Evolutionary conservation across 1,140 invertebrate species (phyloP), one percentile per base, ranked within the genome.

Genomic region (Archivesica marissinica): DNA sequence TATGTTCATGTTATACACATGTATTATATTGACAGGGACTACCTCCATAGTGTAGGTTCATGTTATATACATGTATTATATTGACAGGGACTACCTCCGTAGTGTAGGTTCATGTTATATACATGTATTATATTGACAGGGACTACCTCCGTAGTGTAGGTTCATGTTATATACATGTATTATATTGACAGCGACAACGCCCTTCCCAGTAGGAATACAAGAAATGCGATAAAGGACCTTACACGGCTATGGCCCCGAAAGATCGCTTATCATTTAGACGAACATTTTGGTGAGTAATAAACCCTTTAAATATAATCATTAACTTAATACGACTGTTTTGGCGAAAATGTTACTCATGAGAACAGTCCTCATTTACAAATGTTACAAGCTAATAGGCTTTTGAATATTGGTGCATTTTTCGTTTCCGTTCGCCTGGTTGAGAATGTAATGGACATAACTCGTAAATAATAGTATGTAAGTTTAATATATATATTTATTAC

Each of bases 271-370:
- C 0, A 2, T 23, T 41, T 77, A 3, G 11, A 39, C 2, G 75
- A 77, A 33, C 35, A 35, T 28, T 77, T 77, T 23, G 33, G 75
- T 77, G 28, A 44, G 64, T 33, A 13, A 2, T 35, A 38, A 11
- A 25, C 23, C 9, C 15, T 47, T 23, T 23, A 23, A 2, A 47
- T 11, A n/a, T 50, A 20, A 74, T 7, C 38, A 74, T 28, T 17
- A 25, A 2, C 3, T 64, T 33, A 38, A 11, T 38, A 38, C 39
- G 64, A 4, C 38, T 13, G 28, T 41, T 6, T 25, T 74, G 20
- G 9, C 33, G 13, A 1, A 15, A 28, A n/a, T 41, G 20, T 20
- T 25, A 9, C 20, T 56, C 52, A 6, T 56, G 20, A 68, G 20
- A 15, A 28, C 25, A 15, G 23, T 64, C 33, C 33, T 23, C 59